Base-by-base conservation (phyloP, 2,888 invertebrate species). In the Aporophyla lueneburgensis region DNA sequence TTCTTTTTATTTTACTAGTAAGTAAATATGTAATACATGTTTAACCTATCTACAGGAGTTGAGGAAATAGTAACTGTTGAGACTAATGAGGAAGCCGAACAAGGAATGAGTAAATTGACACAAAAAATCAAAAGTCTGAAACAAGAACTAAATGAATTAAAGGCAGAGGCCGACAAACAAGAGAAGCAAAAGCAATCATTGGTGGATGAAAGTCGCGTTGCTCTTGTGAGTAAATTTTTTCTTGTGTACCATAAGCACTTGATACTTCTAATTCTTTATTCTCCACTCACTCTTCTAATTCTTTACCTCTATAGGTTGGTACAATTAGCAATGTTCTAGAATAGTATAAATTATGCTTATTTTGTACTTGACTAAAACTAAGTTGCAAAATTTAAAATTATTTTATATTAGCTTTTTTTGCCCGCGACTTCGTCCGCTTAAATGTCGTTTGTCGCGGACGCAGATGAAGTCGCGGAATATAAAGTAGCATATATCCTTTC, bases 171-270 rank as follows among this genome's bases (percentile, higher is more conserved):
- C 59, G 96, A 96, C 84, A 87, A 90, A 5, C 95, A 96, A 80
- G 96, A 96, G 85, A 94, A 94, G 61, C 91, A 92, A 81, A 90
- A 94, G 68, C 97, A 97, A 80, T 89, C 87, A 1, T 88, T 91
- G 65, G 93, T 96, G n/a, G 94, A 96, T 87, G 93, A 94, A 75
- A 92, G 95, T 76, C 90, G 93, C 53, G 96, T 95, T 86, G 93
- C 93, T 46, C 90, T 95, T 81, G 96, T 96, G 86, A 90, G 93
- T 91, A 58, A 21, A n/a, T 53, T 14, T 65, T 51, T 33, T 54
- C 2, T 58, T 5, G 2, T 54, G 19, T 14, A 43, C 10, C 27
- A 12, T 46, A 24, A 0, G 21, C 19, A 51, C 27, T 27, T 27
- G 14, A 27, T 49, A 49, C 19, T 27, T 65, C 27, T 14, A 27